A percentile compares a stretch with the other conserved stretches of the same genome.
These are phyloP conservation scores for Drosophila picticornis DNA, from an alignment of 2,888 invertebrate genomes.

Conservation along the genomic window DNA sequence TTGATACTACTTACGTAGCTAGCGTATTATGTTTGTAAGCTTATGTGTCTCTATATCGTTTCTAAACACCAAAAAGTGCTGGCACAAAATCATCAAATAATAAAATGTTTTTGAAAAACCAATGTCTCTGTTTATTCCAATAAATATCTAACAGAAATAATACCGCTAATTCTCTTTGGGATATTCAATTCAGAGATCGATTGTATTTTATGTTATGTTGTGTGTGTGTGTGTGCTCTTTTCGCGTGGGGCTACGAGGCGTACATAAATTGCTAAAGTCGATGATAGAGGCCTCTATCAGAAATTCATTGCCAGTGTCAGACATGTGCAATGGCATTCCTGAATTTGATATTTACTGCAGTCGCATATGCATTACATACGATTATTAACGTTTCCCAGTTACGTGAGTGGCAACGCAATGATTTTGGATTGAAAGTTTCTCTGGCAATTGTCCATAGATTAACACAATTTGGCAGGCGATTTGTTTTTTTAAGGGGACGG, in stretches of 20 bases:
- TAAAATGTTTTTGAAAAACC: conserved; percentile 73
- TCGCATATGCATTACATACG: conserved; percentile 47
- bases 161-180: not conserved
- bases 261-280: conserved; percentile 3
- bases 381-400: conserved; percentile 67
- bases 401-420: conserved; percentile 60
- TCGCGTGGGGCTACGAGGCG: not conserved
- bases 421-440: conserved; percentile 34
- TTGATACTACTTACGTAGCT: conserved; percentile 39
- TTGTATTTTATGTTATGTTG: not conserved
- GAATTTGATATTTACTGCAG: conserved; percentile 57
- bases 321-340: conserved; percentile 45
- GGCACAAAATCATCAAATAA: conserved; percentile 79
- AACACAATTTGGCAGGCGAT: conserved; percentile 19
- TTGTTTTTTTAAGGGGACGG: not conserved
- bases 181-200: not conserved
- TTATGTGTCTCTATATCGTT: conserved; percentile 72
- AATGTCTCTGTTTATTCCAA: conserved; percentile 15
- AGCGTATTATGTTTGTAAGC: conserved; percentile 58
- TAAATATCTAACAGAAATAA: not conserved
- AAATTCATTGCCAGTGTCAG: conserved; percentile 53
- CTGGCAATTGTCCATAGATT: conserved; percentile 13
- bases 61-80: conserved; percentile 84
- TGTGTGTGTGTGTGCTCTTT: not conserved
- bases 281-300: conserved; percentile 16